These are phyloP conservation scores for Dasysyrphus albostriatus DNA, from an alignment of 2,888 invertebrate species.

Conservation along the genomic window DNA sequence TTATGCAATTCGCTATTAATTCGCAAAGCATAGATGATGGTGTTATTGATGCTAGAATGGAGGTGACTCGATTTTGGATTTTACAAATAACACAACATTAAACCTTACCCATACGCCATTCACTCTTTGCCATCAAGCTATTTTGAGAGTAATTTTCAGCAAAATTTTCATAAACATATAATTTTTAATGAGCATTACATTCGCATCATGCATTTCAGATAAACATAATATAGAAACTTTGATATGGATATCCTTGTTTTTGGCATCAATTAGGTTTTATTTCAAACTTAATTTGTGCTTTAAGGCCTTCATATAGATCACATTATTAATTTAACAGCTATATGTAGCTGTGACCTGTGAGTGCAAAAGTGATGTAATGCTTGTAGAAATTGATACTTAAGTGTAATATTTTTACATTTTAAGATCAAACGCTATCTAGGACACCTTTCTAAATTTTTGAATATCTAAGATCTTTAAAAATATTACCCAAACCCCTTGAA, in stretches of 20 bases:
- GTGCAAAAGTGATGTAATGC: too few relatives aligned
- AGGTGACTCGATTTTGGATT: slow-evolving; percentile 19
- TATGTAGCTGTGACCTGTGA: too few relatives aligned
- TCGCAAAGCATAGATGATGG: slow-evolving; percentile 38
- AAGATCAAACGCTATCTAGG: too few relatives aligned
- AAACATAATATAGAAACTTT: slow-evolving; percentile 10
- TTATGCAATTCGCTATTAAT: slow-evolving; percentile 59
- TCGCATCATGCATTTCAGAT: slow-evolving; percentile 25
- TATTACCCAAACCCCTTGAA: too few relatives aligned
- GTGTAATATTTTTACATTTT: too few relatives aligned
- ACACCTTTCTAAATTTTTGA: too few relatives aligned
- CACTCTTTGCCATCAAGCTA: not conserved
- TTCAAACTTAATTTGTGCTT: slow-evolving; percentile 25
- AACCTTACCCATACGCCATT: not conserved
- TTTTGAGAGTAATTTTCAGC: not conserved
- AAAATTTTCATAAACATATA: slow-evolving; percentile 24
- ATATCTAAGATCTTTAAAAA: too few relatives aligned
- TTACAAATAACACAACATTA: not conserved
- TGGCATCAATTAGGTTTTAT: slow-evolving; percentile 30
- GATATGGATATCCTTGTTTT: slow-evolving; percentile 25
- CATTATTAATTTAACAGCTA: not conserved
- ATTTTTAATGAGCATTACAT: slow-evolving; percentile 28
- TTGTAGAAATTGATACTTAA: too few relatives aligned
- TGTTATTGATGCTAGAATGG: not conserved
- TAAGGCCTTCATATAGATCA: not conserved